phyloP scores from a whole-genome alignment of 2,888 invertebrate species.

The Acronicta aceris region DNA sequence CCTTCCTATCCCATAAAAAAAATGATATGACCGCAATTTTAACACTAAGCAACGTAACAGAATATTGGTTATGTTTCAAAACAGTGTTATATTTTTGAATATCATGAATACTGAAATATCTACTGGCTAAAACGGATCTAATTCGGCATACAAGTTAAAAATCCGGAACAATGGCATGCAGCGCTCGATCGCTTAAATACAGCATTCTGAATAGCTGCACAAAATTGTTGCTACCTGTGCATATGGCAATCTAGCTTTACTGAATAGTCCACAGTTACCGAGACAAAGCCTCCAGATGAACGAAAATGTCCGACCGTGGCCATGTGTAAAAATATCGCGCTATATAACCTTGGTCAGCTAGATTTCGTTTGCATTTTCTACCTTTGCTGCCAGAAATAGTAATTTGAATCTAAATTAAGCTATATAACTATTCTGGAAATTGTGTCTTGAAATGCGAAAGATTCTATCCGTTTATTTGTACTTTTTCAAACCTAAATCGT shows the following conservation, averaged over 20 bases:
- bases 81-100: too few relatives aligned
- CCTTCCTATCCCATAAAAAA: too few relatives aligned
- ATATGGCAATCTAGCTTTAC: conserved; percentile 28
- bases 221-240: conserved; percentile 19
- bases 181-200: conserved; percentile 29
- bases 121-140: conserved; percentile 19
- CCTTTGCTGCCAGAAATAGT: conserved; percentile 24
- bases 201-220: conserved; percentile 12
- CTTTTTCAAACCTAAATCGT: too few relatives aligned
- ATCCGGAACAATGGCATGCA: conserved; percentile 34
- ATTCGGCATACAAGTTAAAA: conserved; percentile 19
- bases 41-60: too few relatives aligned
- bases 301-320: conserved; percentile 22
- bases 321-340: conserved; percentile 32
- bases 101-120: background rate
- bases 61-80: too few relatives aligned
- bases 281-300: conserved; percentile 47
- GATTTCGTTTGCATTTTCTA: conserved; percentile 29
- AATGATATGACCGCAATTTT: too few relatives aligned
- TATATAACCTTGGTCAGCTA: conserved; percentile 33
- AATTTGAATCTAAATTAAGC: conserved; percentile 14
- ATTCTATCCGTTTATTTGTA: too few relatives aligned
- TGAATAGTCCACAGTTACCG: conserved; percentile 28
- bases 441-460: background rate
- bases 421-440: conserved; percentile 16